Evolutionary conservation across 1,140 invertebrate species (phyloP).

Genomic region (Drosophila micromelanica): DNA sequence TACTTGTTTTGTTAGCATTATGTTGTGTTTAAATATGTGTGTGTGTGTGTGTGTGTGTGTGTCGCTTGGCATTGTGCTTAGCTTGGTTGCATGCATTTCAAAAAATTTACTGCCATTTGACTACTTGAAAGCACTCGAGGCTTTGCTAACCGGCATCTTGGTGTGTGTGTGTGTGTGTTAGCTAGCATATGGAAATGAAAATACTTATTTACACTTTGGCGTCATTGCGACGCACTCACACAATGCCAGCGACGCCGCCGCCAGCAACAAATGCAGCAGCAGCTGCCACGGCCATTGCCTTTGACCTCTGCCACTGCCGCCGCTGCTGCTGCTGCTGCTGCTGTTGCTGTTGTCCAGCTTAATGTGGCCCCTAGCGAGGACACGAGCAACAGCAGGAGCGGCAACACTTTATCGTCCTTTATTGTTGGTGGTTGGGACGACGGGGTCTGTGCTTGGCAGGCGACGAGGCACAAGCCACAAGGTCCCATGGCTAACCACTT

Average conservation of each 20-base stretch:
- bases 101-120: constrained; percentile 20
- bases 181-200: constrained; percentile 39
- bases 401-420: constrained; percentile 23
- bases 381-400: constrained; percentile 7
- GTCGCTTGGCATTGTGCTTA: not conserved
- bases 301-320: constrained; percentile 26
- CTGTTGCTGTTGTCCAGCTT: not conserved
- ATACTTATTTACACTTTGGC: constrained; percentile 44
- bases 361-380: constrained; percentile 15
- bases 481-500: constrained; percentile 1
- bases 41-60: constrained; percentile 12
- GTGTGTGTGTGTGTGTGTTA: constrained; percentile 7
- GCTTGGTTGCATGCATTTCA: constrained; percentile 1
- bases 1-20: not conserved
- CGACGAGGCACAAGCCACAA: constrained; percentile 25
- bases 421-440: not conserved
- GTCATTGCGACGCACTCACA: constrained; percentile 28
- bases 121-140: constrained; percentile 23
- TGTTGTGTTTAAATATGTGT: not conserved
- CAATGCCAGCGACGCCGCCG: not conserved
- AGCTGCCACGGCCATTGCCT: constrained; percentile 30
- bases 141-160: constrained; percentile 14
- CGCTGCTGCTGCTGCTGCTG: too few relatives aligned
- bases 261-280: constrained; percentile 5
- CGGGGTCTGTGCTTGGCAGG: not conserved